Base-by-base conservation (phyloP, 2,113 vertebrate species). In the Tinamus guttatus region DNA sequence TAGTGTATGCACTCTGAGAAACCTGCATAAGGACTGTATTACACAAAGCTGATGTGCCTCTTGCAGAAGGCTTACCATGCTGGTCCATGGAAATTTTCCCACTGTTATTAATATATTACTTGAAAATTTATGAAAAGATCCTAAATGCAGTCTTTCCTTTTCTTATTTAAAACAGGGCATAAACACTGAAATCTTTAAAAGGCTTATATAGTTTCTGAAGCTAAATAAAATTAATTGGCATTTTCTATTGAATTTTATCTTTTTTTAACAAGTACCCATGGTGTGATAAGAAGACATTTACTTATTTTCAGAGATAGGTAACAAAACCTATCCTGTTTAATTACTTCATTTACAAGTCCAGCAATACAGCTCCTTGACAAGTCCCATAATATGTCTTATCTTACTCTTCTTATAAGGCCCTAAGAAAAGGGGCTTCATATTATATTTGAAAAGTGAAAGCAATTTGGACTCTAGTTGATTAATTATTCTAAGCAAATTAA, bases 301-400 rank as follows among this genome's bases (percentile, higher is more conserved):
- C 34, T 47, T 65, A 40, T 76, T 96, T 94, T 85, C 63, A 73
- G 90, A 65, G 38, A 87, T 15, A 60, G 18, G 34, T 82, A 91
- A 76, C 28, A 85, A 89, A 91, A 52, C 28, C 41, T 73, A 32
- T 79, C 81, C 70, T 94, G 41, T 87, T 85, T 79, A 21, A 85
- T 64, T 36, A 32, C 30, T 15, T 36, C 64, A 60, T 38, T 77
- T 67, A 32, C 36, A 84, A 59, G 34, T 49, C 47, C 36, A 89
- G 47, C 52, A 85, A 18, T 45, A 45, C 68, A 74, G 54, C 13
- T 63, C n/a, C 60, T 78, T 84, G 40, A 71, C 74, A 83, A 80
- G 24, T 21, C 52, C 63, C 67, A 22, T 1, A 30, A 28, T 51
- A 32, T 25, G 27, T 43, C 51, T 75, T 74, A 52, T 1, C 25